Conservation (phyloP, 2,113 vertebrate species). For the Paramormyrops kingsleyae region DNA sequence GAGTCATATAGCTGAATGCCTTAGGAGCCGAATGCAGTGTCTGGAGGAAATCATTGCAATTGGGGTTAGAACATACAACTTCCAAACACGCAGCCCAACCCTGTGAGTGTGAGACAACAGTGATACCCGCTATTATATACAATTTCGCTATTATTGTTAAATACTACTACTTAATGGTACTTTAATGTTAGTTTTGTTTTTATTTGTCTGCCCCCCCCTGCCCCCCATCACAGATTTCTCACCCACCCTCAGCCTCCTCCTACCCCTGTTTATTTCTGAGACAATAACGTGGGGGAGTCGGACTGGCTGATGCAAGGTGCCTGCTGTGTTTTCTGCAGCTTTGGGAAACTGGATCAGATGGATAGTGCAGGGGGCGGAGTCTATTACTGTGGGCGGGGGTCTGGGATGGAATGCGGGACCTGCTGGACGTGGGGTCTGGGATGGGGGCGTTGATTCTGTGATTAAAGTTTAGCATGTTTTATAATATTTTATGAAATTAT, state of each 20-base stretch:
- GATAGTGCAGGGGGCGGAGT: background rate
- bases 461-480: background rate
- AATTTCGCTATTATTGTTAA: background rate
- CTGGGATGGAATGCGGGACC: background rate
- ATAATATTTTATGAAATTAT: background rate
- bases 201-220: background rate
- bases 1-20: background rate
- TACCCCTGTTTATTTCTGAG: conserved; percentile 16
- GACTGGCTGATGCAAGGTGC: background rate
- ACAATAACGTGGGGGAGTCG: conserved; percentile 16
- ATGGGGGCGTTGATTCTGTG: background rate
- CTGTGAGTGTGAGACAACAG: background rate
- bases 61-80: background rate
- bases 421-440: background rate
- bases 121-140: background rate
- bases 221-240: background rate
- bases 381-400: background rate
- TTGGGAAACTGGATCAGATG: background rate
- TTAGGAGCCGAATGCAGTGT: background rate
- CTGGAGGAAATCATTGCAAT: background rate
- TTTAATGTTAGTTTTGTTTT: background rate
- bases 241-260: background rate
- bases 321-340: background rate
- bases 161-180: background rate
- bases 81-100: background rate